Evolutionary conservation across 2,888 invertebrate genomes (phyloP), one percentile per base, ranked within the genome.

Genomic region (Clistopyga incitator): DNA sequence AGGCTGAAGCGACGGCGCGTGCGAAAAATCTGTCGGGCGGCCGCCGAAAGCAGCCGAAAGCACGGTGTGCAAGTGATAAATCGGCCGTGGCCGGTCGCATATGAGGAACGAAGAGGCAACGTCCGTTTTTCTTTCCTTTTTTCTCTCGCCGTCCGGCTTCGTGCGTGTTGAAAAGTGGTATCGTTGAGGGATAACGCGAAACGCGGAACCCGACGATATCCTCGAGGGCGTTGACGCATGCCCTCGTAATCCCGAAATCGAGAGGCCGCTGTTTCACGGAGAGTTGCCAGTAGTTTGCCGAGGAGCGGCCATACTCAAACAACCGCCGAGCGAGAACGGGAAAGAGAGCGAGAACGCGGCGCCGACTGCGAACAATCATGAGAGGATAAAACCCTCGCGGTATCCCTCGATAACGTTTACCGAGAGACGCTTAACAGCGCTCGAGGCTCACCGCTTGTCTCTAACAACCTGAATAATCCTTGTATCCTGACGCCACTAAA

Each of bases 231-330:
- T 72, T 59, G 79, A 65, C 54, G 72, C 79, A 23, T 25, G 56
- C 20, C 20, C 52, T 54, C 54, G 54, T 15, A 15, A 25, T 38
- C 29, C 45, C 20, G 20, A 65, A 11, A 6, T 8, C 42, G 64
- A 42, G 64, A 34, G 56, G 72, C 23, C 65, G n/a, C 47, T 23
- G 11, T 50, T 6, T 6, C 18, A 52, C 52, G 20, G 10, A 64
- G 29, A 38, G 47, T 56, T 23, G 65, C 68, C 59, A 45, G 76
- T 38, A 45, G 76, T 38, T 52, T 67, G 64, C 42, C 70, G 78
- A 64, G 76, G 67, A 85, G 84, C 89, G 86, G 92, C 92, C 92
- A 91, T 92, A 91, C 90, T 92, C 92, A 91, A 92, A 91, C 92
- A 92, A 92, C 87, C 86, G 91, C 89, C 90, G 89, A 88, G 80